phyloP scores from a whole-genome alignment of 2,888 invertebrate genomes.

The Sympetrum striolatum region DNA sequence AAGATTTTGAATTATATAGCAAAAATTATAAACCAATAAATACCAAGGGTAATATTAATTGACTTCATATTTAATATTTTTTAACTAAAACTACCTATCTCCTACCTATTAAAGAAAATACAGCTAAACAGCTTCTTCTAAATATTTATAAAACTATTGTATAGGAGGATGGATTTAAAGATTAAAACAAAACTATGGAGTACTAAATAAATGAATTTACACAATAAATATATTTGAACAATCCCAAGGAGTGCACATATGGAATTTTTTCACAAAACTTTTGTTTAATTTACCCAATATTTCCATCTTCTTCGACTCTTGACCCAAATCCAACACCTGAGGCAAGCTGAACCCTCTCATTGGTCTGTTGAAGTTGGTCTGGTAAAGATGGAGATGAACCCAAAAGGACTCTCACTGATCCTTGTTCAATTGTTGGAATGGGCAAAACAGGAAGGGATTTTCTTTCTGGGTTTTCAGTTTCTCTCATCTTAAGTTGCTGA shows the following conservation, averaged over 20 bases:
- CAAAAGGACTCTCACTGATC: not conserved
- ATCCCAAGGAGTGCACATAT: not conserved
- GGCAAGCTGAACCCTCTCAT: conserved; percentile 10
- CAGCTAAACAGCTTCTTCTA: too few relatives aligned
- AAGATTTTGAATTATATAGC: too few relatives aligned
- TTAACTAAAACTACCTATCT: too few relatives aligned
- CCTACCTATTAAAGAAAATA: too few relatives aligned
- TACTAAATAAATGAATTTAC: too few relatives aligned
- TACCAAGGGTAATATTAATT: too few relatives aligned
- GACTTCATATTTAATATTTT: too few relatives aligned
- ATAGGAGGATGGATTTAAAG: too few relatives aligned
- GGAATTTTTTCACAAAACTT: not conserved
- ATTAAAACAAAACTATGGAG: too few relatives aligned
- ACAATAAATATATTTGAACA: not conserved
- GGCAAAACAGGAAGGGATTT: not conserved
- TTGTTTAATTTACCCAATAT: not conserved
- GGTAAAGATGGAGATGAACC: conserved; percentile 4
- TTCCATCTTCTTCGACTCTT: conserved; percentile 9
- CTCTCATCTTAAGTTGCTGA: conserved; percentile 60
- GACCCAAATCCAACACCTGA: conserved; percentile 23
- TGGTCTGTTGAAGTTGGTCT: not conserved
- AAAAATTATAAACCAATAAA: too few relatives aligned
- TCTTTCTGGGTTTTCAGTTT: not conserved
- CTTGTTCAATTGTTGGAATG: conserved; percentile 18
- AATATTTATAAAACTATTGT: too few relatives aligned